phyloP scores from a whole-genome alignment of 2,113 vertebrate genomes.

The Jaculus jaculus region DNA sequence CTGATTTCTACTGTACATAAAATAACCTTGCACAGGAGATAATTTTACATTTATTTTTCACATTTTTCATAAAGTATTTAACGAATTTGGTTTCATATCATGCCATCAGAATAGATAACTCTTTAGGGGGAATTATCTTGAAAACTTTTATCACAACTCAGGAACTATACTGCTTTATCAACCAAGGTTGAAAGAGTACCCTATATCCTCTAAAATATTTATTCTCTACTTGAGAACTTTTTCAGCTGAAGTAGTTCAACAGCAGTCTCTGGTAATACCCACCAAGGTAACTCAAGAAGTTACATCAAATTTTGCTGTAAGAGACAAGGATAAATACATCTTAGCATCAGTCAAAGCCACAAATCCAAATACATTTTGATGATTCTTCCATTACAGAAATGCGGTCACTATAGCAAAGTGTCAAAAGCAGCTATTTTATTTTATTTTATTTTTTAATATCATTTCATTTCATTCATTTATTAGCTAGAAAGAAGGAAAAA shows the following conservation, averaged over 20 bases:
- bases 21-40: background rate
- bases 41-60: background rate
- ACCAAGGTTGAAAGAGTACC: background rate
- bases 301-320: constrained; percentile 49
- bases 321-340: constrained; percentile 58
- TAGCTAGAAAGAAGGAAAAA: too few relatives aligned
- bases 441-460: too few relatives aligned
- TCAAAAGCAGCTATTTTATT: constrained; percentile 65
- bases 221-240: constrained; percentile 37
- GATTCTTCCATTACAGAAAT: constrained; percentile 23
- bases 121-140: background rate
- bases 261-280: constrained; percentile 46
- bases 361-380: constrained; percentile 64
- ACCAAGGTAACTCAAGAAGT: constrained; percentile 26
- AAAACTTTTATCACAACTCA: background rate
- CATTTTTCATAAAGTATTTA: background rate
- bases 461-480: too few relatives aligned
- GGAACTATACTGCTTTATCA: background rate
- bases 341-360: constrained; percentile 51
- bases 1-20: background rate
- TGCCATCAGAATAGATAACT: background rate
- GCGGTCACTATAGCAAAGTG: constrained; percentile 37
- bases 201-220: background rate
- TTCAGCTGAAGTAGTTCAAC: constrained; percentile 21
- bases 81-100: background rate